phyloP scores from a whole-genome alignment of 2,797 vertebrate species.

The Poliocrania exsul region DNA sequence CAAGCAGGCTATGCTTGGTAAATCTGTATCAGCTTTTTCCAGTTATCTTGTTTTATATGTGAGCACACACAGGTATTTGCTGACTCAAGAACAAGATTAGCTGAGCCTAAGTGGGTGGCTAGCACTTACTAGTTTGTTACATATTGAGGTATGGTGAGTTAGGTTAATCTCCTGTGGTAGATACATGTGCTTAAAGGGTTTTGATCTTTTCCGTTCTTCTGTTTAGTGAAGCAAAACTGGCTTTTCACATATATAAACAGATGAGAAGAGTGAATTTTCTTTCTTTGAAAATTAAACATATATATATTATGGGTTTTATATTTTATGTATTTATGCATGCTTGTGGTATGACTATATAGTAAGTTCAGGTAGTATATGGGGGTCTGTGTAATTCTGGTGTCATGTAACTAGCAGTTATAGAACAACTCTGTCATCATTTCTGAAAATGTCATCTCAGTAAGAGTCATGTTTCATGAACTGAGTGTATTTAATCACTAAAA shows the following conservation, averaged over 20 bases:
- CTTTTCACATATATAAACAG: neutral
- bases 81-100: neutral
- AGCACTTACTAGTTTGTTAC: neutral
- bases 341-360: neutral
- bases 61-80: neutral
- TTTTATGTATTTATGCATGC: neutral
- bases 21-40: neutral
- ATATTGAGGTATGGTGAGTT: neutral
- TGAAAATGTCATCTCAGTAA: neutral
- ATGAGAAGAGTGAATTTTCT: neutral
- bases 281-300: neutral
- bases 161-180: neutral
- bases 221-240: neutral
- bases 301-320: fast-evolving
- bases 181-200: neutral
- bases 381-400: neutral
- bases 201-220: neutral
- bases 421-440: neutral
- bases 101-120: neutral
- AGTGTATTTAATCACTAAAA: neutral
- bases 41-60: neutral
- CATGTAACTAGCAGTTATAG: neutral
- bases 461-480: fast-evolving
- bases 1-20: neutral
- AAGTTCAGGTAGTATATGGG: neutral